Evolutionary conservation across 2,113 vertebrate genomes (phyloP).

Genomic region (Melospiza melodia): DNA sequence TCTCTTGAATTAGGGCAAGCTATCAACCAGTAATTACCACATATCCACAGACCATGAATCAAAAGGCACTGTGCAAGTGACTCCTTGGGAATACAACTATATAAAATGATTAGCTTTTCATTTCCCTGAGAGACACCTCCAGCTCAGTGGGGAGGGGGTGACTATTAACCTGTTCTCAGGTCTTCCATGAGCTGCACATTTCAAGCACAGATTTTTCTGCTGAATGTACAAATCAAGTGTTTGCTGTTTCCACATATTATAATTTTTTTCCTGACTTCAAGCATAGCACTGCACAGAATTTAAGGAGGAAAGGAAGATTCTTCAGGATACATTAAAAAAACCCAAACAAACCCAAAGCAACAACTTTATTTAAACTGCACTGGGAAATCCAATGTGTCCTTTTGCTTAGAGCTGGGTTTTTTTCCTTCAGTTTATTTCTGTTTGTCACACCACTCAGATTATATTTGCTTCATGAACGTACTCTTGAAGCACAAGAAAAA

Average conservation of each 20-base stretch:
- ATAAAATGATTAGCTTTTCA: background rate
- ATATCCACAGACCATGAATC: background rate
- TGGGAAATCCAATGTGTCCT: background rate
- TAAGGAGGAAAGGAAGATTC: background rate
- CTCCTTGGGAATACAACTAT: background rate
- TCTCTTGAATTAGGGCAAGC: background rate
- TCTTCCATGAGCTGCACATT: background rate
- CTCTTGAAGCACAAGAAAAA: conserved; percentile 1
- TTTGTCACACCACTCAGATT: conserved; percentile 5
- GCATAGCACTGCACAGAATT: background rate
- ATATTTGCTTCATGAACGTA: background rate
- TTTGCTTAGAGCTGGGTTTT: background rate
- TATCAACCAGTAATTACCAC: background rate
- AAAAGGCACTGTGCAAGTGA: background rate
- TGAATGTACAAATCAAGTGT: background rate
- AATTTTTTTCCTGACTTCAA: background rate
- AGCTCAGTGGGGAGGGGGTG: background rate
- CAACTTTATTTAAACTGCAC: background rate
- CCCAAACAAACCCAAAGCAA: background rate
- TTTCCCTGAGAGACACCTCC: background rate
- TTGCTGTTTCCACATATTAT: background rate
- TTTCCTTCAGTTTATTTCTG: background rate
- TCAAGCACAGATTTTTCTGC: background rate
- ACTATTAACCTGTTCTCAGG: background rate
- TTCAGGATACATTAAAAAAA: background rate